A percentile compares a stretch with the other conserved stretches of the same genome.
These are phyloP conservation scores for rabbit (Oryctolagus cuniculus) DNA, from an alignment of 2,113 vertebrate species.

Conservation along the genomic window DNA sequence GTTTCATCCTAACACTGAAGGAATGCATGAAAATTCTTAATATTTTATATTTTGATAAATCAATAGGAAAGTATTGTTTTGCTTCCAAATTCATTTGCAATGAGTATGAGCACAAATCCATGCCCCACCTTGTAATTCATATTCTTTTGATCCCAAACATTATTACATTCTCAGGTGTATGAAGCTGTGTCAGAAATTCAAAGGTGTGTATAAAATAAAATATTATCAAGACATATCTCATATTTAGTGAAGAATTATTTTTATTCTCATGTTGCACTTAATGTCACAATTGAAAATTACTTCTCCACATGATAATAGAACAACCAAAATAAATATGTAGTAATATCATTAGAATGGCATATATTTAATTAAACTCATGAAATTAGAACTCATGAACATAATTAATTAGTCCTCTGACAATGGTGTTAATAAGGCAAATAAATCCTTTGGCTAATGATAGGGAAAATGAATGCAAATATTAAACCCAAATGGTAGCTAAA, in stretches of 20 bases:
- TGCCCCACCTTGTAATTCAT: accelerated
- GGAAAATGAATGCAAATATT: constrained; percentile 19
- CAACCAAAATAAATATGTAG: background rate
- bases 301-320: background rate
- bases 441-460: background rate
- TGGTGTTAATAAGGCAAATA: background rate
- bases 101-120: background rate
- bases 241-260: constrained; percentile 17
- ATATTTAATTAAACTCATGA: background rate
- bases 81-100: background rate
- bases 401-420: background rate
- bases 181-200: background rate
- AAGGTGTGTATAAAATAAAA: background rate
- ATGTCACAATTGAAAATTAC: background rate
- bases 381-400: background rate
- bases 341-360: background rate
- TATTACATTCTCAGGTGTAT: background rate
- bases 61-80: background rate
- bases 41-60: background rate
- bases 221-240: background rate
- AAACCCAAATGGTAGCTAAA: background rate
- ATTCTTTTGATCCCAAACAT: background rate
- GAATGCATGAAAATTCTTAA: background rate
- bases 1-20: background rate
- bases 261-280: background rate